phyloP scores from a whole-genome alignment of 1,140 invertebrate genomes.

The Drosophila santomea region DNA sequence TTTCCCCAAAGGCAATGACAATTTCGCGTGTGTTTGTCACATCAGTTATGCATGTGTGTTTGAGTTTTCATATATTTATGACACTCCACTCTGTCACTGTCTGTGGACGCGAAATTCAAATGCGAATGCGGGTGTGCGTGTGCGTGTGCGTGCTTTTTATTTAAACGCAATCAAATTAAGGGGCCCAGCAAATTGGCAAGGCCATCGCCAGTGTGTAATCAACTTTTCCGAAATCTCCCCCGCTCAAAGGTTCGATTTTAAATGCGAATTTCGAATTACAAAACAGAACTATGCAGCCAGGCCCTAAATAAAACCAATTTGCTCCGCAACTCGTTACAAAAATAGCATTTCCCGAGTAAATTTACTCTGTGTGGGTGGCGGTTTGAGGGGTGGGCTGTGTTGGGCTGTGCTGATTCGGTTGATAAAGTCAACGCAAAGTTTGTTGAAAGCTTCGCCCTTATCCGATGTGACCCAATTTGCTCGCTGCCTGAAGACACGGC shows the following conservation, averaged over 20 bases:
- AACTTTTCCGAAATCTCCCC: slow-evolving; percentile 56
- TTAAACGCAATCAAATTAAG: slow-evolving; percentile 82
- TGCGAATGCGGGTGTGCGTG: slow-evolving; percentile 24
- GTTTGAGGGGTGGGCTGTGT: no score
- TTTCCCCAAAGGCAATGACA: slow-evolving; percentile 61
- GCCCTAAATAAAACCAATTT: slow-evolving; percentile 27
- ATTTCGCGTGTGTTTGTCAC: slow-evolving; percentile 81
- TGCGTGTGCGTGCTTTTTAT: slow-evolving; percentile 72
- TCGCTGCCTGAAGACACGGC: slow-evolving; percentile 32
- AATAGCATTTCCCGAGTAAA: slow-evolving; percentile 34
- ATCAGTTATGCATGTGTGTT: slow-evolving; percentile 72
- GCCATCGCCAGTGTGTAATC: slow-evolving; percentile 73
- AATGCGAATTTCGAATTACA: slow-evolving; percentile 20
- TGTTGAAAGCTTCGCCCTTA: slow-evolving; percentile 48
- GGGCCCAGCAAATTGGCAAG: slow-evolving; percentile 67
- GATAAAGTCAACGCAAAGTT: slow-evolving; percentile 45
- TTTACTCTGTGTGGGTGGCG: slow-evolving; percentile 6
- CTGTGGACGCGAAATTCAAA: slow-evolving; percentile 24
- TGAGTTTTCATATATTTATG: slow-evolving; percentile 59
- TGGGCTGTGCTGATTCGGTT: slow-evolving; percentile 25
- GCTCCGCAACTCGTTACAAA: slow-evolving; percentile 36
- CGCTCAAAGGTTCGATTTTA: slow-evolving; percentile 32
- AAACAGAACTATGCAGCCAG: slow-evolving; percentile 23
- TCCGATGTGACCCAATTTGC: slow-evolving; percentile 70
- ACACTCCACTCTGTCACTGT: slow-evolving; percentile 79